Evolutionary conservation across 2,113 vertebrate species (phyloP), one percentile per base, ranked within the genome.

Genomic region (Xerus inauris): DNA sequence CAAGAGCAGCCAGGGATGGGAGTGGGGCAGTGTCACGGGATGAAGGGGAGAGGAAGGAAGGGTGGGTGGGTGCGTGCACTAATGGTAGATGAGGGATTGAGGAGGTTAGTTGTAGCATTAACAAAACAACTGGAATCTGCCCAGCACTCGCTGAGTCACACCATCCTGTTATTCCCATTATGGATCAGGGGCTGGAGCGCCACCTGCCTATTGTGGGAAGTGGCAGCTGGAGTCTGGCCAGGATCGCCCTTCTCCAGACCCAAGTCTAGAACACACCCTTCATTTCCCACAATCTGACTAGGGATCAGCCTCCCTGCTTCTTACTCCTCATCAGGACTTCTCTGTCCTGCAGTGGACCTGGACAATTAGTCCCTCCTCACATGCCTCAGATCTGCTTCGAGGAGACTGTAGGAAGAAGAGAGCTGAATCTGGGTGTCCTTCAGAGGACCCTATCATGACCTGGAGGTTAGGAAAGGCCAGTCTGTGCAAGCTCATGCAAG

Each of bases 1-100:
- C 62, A 51, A 67, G 62, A 45, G 20, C 64, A 51, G 28, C 28
- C 0, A 0, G 26, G 22, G 47, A 17, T 8, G 19, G 38, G 10
- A 13, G 26, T 49, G 2, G 28, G 57, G 22, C n/a, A 8, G 3
- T 32, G 35, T 54, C 54, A 30, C 13, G 62, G 51, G 19, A 64
- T 3, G 62, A 42, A 40, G 22, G 24, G 7, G 6, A 45, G 32
- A 24, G 26, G 7, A 38, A 64, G 85, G 38, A 67, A 49, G 13
- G 13, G 10, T 3, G 54, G 9, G 16, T 3, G 3, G 47, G 38
- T 2, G 8, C 22, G 9, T 3, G 30, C 5, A 3, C 26, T 17
- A 14, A 11, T 0, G 57, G 51, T 5, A 4, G 24, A 8, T 7
- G 67, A 6, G 32, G 28, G 81, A 7, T 6, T 1, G 2, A 10